Conservation (phyloP, 2,888 invertebrate species). For the Plagiodera versicolora region DNA sequence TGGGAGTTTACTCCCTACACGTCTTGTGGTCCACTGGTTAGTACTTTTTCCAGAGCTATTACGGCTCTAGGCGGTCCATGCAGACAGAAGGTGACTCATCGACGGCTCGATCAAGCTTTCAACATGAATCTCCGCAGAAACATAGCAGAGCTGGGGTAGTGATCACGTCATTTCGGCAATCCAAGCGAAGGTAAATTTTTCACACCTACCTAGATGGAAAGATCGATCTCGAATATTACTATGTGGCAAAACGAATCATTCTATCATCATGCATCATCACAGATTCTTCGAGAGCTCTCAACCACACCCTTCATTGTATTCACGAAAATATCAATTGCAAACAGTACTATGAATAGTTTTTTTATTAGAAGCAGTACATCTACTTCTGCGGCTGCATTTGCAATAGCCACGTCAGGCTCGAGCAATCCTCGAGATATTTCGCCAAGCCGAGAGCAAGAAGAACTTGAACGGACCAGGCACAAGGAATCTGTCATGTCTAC, state of each 20-base stretch:
- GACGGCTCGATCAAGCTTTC: slow-evolving; percentile 64
- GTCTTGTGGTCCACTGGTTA: slow-evolving; percentile 8
- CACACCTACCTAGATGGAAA: too few species aligned
- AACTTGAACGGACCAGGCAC: slow-evolving; percentile 58
- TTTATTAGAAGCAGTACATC: slow-evolving; percentile 75
- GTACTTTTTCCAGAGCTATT: slow-evolving; percentile 54
- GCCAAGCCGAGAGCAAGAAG: slow-evolving; percentile 49
- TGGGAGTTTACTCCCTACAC: neutral
- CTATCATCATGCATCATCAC: too few species aligned
- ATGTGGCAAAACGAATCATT: too few species aligned
- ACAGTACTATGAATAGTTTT: neutral
- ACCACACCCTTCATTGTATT: too few species aligned
- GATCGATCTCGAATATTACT: too few species aligned
- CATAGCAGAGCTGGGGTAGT: slow-evolving; percentile 84
- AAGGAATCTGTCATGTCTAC: slow-evolving; percentile 83
- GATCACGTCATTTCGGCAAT: slow-evolving; percentile 86
- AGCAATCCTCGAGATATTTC: slow-evolving; percentile 76
- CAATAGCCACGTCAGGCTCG: slow-evolving; percentile 87
- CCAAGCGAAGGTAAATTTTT: slow-evolving; percentile 72
- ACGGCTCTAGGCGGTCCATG: slow-evolving; percentile 55
- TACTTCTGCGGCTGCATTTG: slow-evolving; percentile 87
- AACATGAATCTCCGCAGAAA: slow-evolving; percentile 62
- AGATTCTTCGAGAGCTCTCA: too few species aligned
- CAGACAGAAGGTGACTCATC: slow-evolving; percentile 53
- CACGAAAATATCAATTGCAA: too few species aligned